These are phyloP conservation scores for Mobula hypostoma DNA, from an alignment of 2,113 vertebrate genomes.

Conservation along the genomic window DNA sequence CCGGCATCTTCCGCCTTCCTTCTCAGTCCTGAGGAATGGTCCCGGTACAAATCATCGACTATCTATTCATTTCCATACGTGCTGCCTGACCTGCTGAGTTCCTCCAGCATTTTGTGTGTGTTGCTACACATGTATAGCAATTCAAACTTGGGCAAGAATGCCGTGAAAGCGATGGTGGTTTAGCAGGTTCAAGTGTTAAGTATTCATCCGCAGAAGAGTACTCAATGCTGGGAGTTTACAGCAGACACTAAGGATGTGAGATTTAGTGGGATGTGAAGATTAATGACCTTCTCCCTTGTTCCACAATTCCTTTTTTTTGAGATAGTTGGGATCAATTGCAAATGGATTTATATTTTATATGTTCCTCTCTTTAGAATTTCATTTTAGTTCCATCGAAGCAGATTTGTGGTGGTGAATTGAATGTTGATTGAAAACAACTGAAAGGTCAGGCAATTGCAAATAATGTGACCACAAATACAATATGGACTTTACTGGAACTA, in stretches of 20 bases:
- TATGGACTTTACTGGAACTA: background rate
- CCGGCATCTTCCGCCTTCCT: too few species aligned
- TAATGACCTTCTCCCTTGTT: background rate
- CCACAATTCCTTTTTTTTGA: background rate
- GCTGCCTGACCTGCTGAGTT: too few species aligned
- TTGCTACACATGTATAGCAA: too few species aligned
- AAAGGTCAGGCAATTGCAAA: background rate
- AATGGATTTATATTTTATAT: background rate
- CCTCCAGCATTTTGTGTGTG: too few species aligned
- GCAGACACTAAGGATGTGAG: background rate
- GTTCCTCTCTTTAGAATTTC: background rate
- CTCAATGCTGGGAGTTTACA: background rate
- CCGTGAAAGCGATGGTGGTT: background rate
- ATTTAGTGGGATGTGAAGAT: background rate
- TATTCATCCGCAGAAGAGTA: background rate
- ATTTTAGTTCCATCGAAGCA: background rate
- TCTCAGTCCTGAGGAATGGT: too few species aligned
- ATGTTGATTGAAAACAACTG: background rate
- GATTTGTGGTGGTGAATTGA: background rate
- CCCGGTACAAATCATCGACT: too few species aligned
- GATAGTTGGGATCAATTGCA: background rate
- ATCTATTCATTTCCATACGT: too few species aligned
- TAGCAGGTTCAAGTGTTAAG: background rate
- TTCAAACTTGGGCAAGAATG: background rate
- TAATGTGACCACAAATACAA: background rate